These are phyloP conservation scores for Sycophila texana DNA, from an alignment of 2,888 invertebrate species.

Conservation along the genomic window DNA sequence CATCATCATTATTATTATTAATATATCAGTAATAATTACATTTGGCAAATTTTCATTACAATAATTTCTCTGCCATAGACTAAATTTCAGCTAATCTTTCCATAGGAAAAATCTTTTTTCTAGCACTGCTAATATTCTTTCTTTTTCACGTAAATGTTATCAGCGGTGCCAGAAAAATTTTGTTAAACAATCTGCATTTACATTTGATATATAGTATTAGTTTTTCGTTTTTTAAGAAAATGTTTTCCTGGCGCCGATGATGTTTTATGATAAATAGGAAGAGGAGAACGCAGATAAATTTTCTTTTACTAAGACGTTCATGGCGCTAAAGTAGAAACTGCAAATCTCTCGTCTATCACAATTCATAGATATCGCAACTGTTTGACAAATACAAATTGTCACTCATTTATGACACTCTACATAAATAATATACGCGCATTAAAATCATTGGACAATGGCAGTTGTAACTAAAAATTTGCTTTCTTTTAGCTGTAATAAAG, in stretches of 20 bases:
- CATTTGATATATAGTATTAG: conserved; percentile 16
- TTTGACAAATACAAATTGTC: conserved; percentile 43
- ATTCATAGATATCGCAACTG: conserved; percentile 48
- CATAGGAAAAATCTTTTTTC: conserved; percentile 56
- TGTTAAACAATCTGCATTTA: conserved; percentile 47
- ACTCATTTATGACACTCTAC: conserved; percentile 23
- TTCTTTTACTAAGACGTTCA: conserved; percentile 37
- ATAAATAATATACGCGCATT: conserved; percentile 24
- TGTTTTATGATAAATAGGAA: conserved; percentile 31
- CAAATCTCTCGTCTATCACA: conserved; percentile 55
- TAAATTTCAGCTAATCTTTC: conserved; percentile 50
- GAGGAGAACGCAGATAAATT: conserved; percentile 27
- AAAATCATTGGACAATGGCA: conserved; percentile 35
- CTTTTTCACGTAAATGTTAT: conserved; percentile 21
- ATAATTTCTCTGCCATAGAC: conserved; percentile 33
- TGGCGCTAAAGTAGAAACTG: conserved; percentile 50
- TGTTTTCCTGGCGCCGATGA: conserved; percentile 29
- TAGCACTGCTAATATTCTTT: conserved; percentile 47
- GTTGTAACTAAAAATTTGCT: conserved; percentile 34
- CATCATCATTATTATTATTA: conserved; percentile 17
- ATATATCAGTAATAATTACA: conserved; percentile 38
- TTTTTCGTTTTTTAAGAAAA: conserved; percentile 1
- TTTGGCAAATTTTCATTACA: conserved; percentile 47
- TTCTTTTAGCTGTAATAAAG: conserved; percentile 25
- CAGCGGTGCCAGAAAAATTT: conserved; percentile 49